phyloP scores from a whole-genome alignment of 2,888 invertebrate genomes.

The Leptopilina syphax region DNA sequence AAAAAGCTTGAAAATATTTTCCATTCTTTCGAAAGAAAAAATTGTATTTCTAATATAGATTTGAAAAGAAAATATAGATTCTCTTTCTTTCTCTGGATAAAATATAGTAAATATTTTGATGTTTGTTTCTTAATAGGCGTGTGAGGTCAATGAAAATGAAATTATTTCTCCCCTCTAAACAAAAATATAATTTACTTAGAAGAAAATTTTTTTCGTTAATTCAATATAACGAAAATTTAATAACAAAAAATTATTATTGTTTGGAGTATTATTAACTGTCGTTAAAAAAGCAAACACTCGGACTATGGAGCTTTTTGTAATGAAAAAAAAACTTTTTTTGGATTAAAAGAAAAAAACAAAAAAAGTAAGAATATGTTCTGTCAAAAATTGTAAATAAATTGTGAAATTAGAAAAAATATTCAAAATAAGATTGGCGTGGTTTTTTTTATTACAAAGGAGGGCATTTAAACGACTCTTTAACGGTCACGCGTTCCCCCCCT shows the following conservation, averaged over 20 bases:
- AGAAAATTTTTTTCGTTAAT: not conserved
- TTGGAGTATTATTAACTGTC: too few species aligned
- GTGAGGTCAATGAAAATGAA: slow-evolving; percentile 3
- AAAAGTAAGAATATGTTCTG: not conserved
- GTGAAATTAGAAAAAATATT: not conserved
- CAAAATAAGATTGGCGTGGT: slow-evolving; percentile 10
- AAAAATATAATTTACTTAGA: not conserved
- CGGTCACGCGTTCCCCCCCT: slow-evolving; percentile 24
- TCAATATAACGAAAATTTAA: too few species aligned
- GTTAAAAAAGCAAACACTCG: too few species aligned
- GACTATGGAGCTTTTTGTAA: too few species aligned
- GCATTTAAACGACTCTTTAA: slow-evolving; percentile 36
- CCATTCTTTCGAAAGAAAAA: not conserved
- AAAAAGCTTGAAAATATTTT: not conserved
- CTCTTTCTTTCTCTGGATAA: not conserved
- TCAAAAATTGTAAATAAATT: not conserved
- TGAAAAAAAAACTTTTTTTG: too few species aligned
- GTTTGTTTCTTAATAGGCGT: not conserved
- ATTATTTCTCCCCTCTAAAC: not conserved
- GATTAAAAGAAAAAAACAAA: too few species aligned
- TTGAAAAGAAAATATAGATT: not conserved
- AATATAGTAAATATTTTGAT: slow-evolving; percentile 1
- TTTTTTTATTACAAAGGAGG: slow-evolving; percentile 11
- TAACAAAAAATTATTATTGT: too few species aligned
- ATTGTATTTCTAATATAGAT: not conserved